Conservation (phyloP, 2,888 invertebrate species). For the Phrixothrix hirtus region DNA sequence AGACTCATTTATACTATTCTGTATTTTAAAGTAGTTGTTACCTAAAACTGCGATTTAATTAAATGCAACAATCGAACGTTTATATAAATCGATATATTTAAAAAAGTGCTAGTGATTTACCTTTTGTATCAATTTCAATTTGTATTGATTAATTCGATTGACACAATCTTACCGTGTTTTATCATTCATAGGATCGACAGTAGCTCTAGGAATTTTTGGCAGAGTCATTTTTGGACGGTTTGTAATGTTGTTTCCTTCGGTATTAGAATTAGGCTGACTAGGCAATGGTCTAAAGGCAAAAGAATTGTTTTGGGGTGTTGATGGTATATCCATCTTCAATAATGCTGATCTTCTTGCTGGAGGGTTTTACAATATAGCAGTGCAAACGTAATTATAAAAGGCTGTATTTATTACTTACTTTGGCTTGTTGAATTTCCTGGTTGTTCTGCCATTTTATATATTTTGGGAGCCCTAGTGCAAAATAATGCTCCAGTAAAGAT, state of each 20-base stretch:
- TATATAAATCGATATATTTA: background rate
- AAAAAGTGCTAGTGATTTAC: too few relatives aligned
- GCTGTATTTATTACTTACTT: slow-evolving; percentile 51
- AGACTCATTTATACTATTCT: too few relatives aligned
- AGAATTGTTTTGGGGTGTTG: slow-evolving; percentile 34
- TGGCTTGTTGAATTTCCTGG: slow-evolving; percentile 70
- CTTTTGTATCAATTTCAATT: too few relatives aligned
- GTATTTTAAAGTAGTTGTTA: too few relatives aligned
- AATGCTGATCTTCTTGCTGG: slow-evolving; percentile 25
- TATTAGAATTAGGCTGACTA: slow-evolving; percentile 34
- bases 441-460: slow-evolving; percentile 69
- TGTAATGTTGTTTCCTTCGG: slow-evolving; percentile 34
- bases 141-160: too few relatives aligned
- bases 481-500: slow-evolving; percentile 4
- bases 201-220: slow-evolving; percentile 46
- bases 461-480: slow-evolving; percentile 14
- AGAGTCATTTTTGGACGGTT: slow-evolving; percentile 52
- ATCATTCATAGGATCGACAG: slow-evolving; percentile 47
- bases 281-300: slow-evolving; percentile 47
- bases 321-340: slow-evolving; percentile 30
- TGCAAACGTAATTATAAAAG: too few relatives aligned
- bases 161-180: slow-evolving; percentile 44
- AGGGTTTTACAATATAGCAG: background rate
- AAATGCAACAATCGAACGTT: background rate
- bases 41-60: background rate